Conservation (phyloP, 2,113 vertebrate species). For the Zootoca vivipara region DNA sequence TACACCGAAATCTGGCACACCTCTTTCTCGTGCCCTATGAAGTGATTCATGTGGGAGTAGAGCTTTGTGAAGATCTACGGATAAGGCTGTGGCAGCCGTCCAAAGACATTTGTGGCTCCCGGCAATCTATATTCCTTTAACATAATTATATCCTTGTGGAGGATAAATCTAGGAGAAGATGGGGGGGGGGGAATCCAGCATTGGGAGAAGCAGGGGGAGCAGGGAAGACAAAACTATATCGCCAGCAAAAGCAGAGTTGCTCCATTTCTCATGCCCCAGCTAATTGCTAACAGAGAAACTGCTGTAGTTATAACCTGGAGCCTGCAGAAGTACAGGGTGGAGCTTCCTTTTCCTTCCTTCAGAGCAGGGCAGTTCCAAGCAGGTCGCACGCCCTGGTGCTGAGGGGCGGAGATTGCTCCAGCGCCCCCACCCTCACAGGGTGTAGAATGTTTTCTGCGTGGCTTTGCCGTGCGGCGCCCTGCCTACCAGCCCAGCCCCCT, state of each 20-base stretch:
- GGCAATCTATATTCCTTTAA: constrained; percentile 68
- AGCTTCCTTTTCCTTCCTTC: neutral
- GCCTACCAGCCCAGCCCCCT: no score
- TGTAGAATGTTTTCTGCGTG: no score
- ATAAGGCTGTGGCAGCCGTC: constrained; percentile 51
- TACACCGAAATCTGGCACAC: constrained; percentile 13
- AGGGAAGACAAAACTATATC: constrained; percentile 4
- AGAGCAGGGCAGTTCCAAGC: no score
- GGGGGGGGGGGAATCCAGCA: neutral
- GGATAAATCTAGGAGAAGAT: constrained; percentile 61
- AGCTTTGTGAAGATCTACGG: constrained; percentile 49
- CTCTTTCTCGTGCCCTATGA: constrained; percentile 42
- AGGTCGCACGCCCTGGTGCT: no score
- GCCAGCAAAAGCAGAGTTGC: constrained; percentile 4
- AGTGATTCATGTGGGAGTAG: constrained; percentile 39
- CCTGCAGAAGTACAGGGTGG: constrained; percentile 9
- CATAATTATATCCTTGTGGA: constrained; percentile 70
- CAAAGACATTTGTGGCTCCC: constrained; percentile 59
- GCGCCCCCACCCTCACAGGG: no score
- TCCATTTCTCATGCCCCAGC: constrained; percentile 27
- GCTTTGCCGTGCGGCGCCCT: no score
- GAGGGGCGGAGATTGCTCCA: no score
- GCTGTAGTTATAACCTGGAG: constrained; percentile 59
- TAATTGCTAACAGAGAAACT: constrained; percentile 54
- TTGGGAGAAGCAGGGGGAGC: neutral